A percentile compares a stretch with the other conserved stretches of the same genome.
Evolutionary conservation across 2,113 vertebrate genomes (phyloP).

Genomic region (Thymallus thymallus): DNA sequence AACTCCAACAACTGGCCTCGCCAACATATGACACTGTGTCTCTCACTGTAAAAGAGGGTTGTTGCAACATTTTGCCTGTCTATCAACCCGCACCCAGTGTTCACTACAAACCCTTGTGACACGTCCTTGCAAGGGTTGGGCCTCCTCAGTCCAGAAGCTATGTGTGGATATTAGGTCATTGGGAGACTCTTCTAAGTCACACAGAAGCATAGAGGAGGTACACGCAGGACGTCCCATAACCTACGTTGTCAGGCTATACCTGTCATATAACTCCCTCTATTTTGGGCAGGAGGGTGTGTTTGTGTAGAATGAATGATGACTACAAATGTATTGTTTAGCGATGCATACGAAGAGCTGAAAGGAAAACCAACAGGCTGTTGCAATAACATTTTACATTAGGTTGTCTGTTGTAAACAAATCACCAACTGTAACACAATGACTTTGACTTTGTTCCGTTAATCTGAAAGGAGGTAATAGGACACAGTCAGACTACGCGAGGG

Average conservation of each 20-base stretch:
- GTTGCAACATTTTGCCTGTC: conserved; percentile 34
- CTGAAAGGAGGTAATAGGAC: background rate
- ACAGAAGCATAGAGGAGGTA: conserved; percentile 12
- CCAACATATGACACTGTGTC: background rate
- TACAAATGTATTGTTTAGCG: background rate
- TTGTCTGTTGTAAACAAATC: background rate
- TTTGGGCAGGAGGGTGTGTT: background rate
- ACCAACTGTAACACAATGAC: background rate
- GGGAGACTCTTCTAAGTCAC: conserved; percentile 37
- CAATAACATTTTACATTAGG: background rate
- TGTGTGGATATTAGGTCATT: conserved; percentile 67
- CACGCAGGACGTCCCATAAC: background rate
- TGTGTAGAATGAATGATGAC: background rate
- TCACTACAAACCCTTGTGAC: conserved; percentile 38
- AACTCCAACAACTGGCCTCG: background rate
- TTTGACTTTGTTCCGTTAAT: background rate
- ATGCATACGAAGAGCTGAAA: background rate
- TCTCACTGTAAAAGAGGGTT: conserved; percentile 29
- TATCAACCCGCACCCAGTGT: conserved; percentile 19
- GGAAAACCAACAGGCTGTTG: background rate
- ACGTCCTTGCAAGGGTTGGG: conserved; percentile 32
- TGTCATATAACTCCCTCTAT: too few species aligned
- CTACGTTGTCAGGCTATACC: background rate
- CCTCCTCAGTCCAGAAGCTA: conserved; percentile 38
- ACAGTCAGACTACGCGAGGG: background rate